Conservation (phyloP, 2,797 vertebrate genomes). For the Heliangelus exortis region DNA sequence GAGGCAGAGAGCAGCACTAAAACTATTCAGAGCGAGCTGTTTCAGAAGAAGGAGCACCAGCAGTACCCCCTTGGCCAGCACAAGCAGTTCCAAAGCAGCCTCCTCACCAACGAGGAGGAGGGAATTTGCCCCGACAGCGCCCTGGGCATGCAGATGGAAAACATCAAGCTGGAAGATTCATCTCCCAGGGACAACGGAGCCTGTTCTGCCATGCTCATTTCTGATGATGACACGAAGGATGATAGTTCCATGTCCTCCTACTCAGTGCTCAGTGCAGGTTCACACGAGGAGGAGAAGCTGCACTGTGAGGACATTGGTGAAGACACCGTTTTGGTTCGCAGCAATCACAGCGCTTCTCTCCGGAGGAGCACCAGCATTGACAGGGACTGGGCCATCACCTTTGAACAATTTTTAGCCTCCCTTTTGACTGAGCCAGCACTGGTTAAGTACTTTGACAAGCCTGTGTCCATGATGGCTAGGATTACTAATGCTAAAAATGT, state of each 20-base stretch:
- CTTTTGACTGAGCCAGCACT: constrained; percentile 94
- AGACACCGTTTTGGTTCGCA: constrained; percentile 93
- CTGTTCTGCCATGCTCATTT: constrained; percentile 93
- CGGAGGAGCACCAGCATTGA: constrained; percentile 89
- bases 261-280: constrained; percentile 94
- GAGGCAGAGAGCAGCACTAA: constrained; percentile 67
- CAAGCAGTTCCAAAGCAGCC: constrained; percentile 62
- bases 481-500: constrained; percentile 93
- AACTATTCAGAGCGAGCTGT: background rate
- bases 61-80: constrained; percentile 59
- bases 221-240: constrained; percentile 94
- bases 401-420: constrained; percentile 96
- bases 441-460: constrained; percentile 95
- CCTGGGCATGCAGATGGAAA: constrained; percentile 86
- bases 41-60: constrained; percentile 75
- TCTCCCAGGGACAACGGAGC: constrained; percentile 89
- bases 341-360: constrained; percentile 72
- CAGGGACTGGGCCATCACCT: constrained; percentile 96
- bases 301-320: constrained; percentile 96
- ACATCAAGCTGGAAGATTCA: constrained; percentile 93
- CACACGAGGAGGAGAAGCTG: constrained; percentile 94
- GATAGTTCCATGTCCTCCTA: constrained; percentile 98
- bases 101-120: constrained; percentile 63
- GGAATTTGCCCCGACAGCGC: constrained; percentile 37
- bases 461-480: constrained; percentile 87